phyloP scores from a whole-genome alignment of 1,140 invertebrate species.

The Drosophila dunni region DNA sequence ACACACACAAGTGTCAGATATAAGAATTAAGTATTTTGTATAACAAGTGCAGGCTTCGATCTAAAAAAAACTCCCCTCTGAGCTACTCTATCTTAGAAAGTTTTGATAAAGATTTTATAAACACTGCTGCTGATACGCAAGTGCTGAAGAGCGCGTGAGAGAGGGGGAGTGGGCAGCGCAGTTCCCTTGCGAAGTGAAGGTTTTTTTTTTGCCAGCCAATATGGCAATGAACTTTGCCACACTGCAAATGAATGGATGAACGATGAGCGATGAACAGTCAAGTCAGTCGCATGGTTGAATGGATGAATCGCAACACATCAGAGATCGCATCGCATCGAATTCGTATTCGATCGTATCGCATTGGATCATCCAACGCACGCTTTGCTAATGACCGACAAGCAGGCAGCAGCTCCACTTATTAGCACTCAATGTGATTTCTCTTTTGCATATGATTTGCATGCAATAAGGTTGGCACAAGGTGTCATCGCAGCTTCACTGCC shows the following conservation, averaged over 20 bases:
- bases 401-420: conserved; percentile 42
- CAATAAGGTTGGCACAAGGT: conserved; percentile 19
- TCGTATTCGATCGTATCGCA: neutral
- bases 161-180: neutral
- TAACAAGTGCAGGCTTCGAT: conserved; percentile 24
- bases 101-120: conserved; percentile 7
- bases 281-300: neutral
- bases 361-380: conserved; percentile 19
- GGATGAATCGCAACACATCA: neutral
- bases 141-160: neutral
- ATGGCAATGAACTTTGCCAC: conserved; percentile 60
- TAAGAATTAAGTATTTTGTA: neutral
- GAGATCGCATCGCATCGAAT: neutral
- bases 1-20: neutral
- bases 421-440: conserved; percentile 35
- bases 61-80: conserved; percentile 1
- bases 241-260: conserved; percentile 5
- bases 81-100: conserved; percentile 30
- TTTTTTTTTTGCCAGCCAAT: conserved; percentile 58
- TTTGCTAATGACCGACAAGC: conserved; percentile 28
- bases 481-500: conserved; percentile 16
- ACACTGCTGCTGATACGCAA: conserved; percentile 13
- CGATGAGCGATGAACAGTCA: neutral
- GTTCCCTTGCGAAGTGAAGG: conserved; percentile 44
- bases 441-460: conserved; percentile 35